A percentile compares a stretch with the other conserved stretches of the same genome.
phyloP scores from a whole-genome alignment of 2,888 invertebrate genomes.

The Lasius fuliginosus region DNA sequence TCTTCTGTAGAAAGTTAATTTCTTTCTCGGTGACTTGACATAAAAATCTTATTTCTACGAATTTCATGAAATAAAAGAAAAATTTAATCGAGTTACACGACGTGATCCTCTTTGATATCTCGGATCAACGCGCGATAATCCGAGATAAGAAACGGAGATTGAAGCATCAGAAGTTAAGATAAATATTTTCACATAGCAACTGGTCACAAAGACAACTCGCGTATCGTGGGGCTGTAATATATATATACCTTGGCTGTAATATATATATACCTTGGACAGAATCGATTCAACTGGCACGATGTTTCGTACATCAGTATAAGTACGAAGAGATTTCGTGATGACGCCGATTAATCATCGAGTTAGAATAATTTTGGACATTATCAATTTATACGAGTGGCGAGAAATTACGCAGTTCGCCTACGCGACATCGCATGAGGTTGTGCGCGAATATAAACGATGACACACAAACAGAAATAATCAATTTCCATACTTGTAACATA shows the following conservation, averaged over 20 bases:
- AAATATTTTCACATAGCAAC: not conserved
- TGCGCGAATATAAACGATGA: conserved; percentile 12
- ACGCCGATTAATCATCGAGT: not conserved
- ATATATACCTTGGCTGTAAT: too few species aligned
- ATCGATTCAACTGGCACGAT: conserved; percentile 5
- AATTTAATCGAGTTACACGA: not conserved
- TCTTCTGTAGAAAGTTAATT: not conserved
- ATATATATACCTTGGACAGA: not conserved
- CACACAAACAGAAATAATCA: conserved; percentile 31
- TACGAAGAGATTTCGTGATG: conserved; percentile 22
- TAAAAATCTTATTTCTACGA: not conserved
- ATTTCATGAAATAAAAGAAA: not conserved
- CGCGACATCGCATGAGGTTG: not conserved
- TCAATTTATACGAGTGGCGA: conserved; percentile 17
- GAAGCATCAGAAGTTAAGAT: conserved; percentile 15
- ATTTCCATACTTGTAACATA: conserved; percentile 6
- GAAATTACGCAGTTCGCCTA: not conserved
- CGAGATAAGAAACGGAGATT: not conserved
- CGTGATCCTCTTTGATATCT: conserved; percentile 4
- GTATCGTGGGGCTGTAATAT: not conserved
- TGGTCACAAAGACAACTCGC: conserved; percentile 14
- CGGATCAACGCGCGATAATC: conserved; percentile 7
- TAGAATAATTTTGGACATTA: conserved; percentile 20
- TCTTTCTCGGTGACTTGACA: not conserved
- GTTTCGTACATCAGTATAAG: conserved; percentile 23